Base-by-base conservation (phyloP, 2,888 invertebrate genomes). In the Heliconius cydno region DNA sequence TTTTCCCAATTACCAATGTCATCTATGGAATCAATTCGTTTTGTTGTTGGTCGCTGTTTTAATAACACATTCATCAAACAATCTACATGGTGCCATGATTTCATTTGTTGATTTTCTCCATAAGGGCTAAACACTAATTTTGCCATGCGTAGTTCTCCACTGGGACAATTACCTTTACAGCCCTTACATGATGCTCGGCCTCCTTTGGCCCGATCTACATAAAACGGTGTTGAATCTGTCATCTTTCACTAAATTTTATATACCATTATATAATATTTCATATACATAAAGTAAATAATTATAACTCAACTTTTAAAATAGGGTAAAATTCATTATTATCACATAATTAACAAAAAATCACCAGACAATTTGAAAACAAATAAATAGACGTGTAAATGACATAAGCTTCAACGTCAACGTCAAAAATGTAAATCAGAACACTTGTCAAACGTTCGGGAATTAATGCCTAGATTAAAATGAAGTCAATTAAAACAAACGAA, bases 111-210 rank as follows among this genome's bases (percentile, higher is more conserved):
- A 1, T 96, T 96, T 30, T 96, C 96, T 22, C 94, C 96, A 87
- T 98, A 98, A 0, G 98, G 98, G 91, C 98, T 98, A 1, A 97
- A 92, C 7, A 96, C 96, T 28, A 98, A 84, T 90, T 98, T 98
- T 0, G 97, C 98, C 71, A 98, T 92, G 79, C 98, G 95, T 70
- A 98, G 87, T 80, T 96, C 95, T 34, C 97, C 97, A 87, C 96
- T 96, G 1, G 96, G 96, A 86, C 98, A 97, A 86, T 97, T 97
- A 80, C 96, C 94, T 92, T 98, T 98, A 90, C 98, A 98, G 86
- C 97, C 98, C 90, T 98, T 98, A 88, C 98, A 98, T 22, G 96
- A 96, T 1, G 98, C 97, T 75, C 97, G 95, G 0, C 97, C 97
- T 19, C 96, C 96, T 92, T 98, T 98, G 0, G 98, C 98, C 82